phyloP scores from a whole-genome alignment of 2,888 invertebrate species.

The Drosophila neonasuta region DNA sequence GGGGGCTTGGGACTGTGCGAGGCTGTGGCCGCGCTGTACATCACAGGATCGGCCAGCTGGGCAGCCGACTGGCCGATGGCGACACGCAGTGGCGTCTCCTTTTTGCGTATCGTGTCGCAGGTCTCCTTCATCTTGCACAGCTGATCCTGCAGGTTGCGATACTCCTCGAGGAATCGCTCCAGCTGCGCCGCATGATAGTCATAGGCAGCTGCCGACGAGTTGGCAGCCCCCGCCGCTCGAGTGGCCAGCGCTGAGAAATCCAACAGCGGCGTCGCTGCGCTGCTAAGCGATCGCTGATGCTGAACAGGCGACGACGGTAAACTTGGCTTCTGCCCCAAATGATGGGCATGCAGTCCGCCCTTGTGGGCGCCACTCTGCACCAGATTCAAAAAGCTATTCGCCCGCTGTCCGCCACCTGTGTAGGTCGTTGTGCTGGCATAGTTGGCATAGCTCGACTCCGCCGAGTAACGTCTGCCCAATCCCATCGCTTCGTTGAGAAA shows the following conservation, averaged over 20 bases:
- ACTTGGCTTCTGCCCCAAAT: conserved; percentile 83
- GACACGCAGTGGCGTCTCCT: conserved; percentile 80
- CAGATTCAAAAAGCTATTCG: conserved; percentile 88
- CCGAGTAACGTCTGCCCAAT: conserved; percentile 83
- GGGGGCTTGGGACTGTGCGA: conserved; percentile 82
- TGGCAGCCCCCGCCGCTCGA: conserved; percentile 70
- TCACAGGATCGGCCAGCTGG: conserved; percentile 82
- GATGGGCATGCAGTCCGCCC: conserved; percentile 51
- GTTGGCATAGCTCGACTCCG: conserved; percentile 83
- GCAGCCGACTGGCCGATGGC: conserved; percentile 77
- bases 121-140: conserved; percentile 91
- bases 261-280: conserved; percentile 80
- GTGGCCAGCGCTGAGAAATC: conserved; percentile 79
- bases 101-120: conserved; percentile 86
- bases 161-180: conserved; percentile 90
- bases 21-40: conserved; percentile 80
- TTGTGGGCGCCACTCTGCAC: conserved; percentile 82
- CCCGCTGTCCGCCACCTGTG: conserved; percentile 82
- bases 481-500: conserved; percentile 84
- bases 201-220: conserved; percentile 85
- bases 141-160: conserved; percentile 89
- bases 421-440: conserved; percentile 77
- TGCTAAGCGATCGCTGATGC: conserved; percentile 81
- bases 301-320: conserved; percentile 86
- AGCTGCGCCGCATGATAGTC: conserved; percentile 91